A percentile compares a stretch with the other conserved stretches of the same genome.
Conservation (phyloP, 1,140 invertebrate genomes). For the Danaus melanippus region DNA sequence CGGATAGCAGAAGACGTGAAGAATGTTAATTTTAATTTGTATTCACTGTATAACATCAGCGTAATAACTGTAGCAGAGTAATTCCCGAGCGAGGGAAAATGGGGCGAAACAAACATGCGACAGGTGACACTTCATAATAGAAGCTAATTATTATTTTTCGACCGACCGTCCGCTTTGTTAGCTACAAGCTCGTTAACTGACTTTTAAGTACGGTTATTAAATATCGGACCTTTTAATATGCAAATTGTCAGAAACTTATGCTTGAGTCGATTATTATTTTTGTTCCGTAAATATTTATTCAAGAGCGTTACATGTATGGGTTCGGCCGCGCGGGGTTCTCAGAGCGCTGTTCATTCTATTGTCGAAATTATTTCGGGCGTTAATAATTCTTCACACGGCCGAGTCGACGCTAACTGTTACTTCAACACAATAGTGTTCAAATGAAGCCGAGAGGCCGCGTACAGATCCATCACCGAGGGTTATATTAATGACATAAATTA, state of each 20-base stretch:
- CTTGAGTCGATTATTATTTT: too few relatives aligned
- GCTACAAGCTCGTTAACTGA: too few relatives aligned
- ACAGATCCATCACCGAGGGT: too few relatives aligned
- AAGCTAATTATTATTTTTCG: slow-evolving; percentile 30
- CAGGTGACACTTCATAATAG: slow-evolving; percentile 38
- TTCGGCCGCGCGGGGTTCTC: slow-evolving; percentile 29
- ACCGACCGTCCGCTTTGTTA: too few relatives aligned
- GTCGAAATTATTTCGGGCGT: slow-evolving; percentile 52
- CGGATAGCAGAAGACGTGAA: slow-evolving; percentile 19
- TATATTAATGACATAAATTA: too few relatives aligned
- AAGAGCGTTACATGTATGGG: slow-evolving; percentile 3
- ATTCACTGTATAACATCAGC: slow-evolving; percentile 10
- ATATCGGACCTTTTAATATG: too few relatives aligned
- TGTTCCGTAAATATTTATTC: slow-evolving; percentile 1
- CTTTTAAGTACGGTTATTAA: too few relatives aligned
- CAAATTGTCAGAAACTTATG: too few relatives aligned
- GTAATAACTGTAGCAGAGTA: slow-evolving; percentile 12
- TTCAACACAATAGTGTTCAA: neutral
- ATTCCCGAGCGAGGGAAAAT: slow-evolving; percentile 11
- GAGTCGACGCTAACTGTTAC: slow-evolving; percentile 22
- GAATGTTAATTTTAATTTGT: slow-evolving; percentile 4
- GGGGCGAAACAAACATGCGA: slow-evolving; percentile 24
- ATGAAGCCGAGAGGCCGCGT: too few relatives aligned
- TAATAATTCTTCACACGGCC: slow-evolving; percentile 49
- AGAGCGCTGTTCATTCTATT: slow-evolving; percentile 40